Evolutionary conservation across 2,113 vertebrate species (phyloP).

Genomic region (Eulacestoma nigropectus): DNA sequence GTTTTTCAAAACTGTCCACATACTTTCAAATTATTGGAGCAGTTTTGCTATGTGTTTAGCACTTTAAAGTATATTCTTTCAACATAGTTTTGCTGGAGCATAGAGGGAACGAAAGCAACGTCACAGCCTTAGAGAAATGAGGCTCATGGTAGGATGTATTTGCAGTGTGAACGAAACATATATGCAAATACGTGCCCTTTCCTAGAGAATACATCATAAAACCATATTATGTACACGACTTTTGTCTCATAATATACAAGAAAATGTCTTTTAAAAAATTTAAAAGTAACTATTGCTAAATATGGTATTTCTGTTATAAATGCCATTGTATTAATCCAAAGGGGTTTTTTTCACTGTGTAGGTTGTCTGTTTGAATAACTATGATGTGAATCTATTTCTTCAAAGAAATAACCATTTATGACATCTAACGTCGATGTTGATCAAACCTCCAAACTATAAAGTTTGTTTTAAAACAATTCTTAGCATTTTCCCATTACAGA

Average conservation of each 20-base stretch:
- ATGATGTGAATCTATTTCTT: not conserved
- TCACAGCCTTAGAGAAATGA: not conserved
- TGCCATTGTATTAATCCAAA: not conserved
- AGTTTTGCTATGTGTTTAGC: not conserved
- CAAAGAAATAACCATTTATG: not conserved
- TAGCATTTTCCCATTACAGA: not conserved
- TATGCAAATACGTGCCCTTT: not conserved
- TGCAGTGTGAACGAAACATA: not conserved
- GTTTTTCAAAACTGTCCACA: not conserved
- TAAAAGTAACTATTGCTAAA: not conserved
- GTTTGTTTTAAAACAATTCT: not conserved
- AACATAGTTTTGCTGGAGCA: not conserved
- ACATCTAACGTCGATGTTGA: not conserved
- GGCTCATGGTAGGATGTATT: not conserved
- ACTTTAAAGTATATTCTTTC: not conserved
- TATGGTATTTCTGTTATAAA: not conserved
- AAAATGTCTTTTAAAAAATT: not conserved
- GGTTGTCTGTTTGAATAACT: not conserved
- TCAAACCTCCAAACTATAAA: not conserved
- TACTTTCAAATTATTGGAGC: not conserved
- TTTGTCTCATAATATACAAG: not conserved
- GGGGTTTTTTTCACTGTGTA: not conserved
- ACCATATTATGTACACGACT: not conserved
- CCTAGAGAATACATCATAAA: not conserved
- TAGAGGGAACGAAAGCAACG: not conserved